A percentile compares a stretch with the other conserved stretches of the same genome.
Conservation (phyloP, 2,797 vertebrate species). For the Gymnothorax reevesii region DNA sequence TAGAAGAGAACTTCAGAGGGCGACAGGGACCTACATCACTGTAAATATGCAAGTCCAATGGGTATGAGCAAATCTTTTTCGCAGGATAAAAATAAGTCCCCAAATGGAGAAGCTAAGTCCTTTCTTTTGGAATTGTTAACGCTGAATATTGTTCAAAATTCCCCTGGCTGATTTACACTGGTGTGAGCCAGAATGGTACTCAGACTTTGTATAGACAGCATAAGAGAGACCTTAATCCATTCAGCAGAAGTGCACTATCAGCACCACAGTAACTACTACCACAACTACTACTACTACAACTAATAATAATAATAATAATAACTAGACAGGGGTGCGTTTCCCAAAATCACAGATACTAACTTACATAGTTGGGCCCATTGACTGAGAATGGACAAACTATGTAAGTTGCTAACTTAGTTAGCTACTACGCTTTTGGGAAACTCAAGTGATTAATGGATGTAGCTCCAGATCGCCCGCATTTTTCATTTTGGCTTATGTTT, state of each 20-base stretch:
- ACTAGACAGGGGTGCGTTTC: not conserved
- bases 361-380: too few relatives aligned
- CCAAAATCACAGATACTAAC: too few relatives aligned
- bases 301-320: not conserved
- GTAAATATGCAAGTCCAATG: not conserved
- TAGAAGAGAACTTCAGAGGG: not conserved
- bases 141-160: too few relatives aligned
- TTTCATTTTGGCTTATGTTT: too few relatives aligned
- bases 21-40: not conserved
- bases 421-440: too few relatives aligned
- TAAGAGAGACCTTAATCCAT: conserved; percentile 11
- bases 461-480: too few relatives aligned
- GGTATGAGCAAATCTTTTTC: not conserved
- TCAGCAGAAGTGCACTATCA: not conserved
- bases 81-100: too few relatives aligned
- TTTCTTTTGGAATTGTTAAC: too few relatives aligned
- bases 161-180: not conserved
- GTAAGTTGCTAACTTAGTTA: too few relatives aligned
- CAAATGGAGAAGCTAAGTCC: too few relatives aligned
- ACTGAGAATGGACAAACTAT: too few relatives aligned
- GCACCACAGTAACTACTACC: not conserved
- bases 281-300: not conserved
- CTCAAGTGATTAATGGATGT: too few relatives aligned
- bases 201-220: conserved; percentile 22
- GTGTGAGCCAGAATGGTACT: not conserved